phyloP scores from a whole-genome alignment of 2,888 invertebrate genomes.

The Ochlodes sylvanus region DNA sequence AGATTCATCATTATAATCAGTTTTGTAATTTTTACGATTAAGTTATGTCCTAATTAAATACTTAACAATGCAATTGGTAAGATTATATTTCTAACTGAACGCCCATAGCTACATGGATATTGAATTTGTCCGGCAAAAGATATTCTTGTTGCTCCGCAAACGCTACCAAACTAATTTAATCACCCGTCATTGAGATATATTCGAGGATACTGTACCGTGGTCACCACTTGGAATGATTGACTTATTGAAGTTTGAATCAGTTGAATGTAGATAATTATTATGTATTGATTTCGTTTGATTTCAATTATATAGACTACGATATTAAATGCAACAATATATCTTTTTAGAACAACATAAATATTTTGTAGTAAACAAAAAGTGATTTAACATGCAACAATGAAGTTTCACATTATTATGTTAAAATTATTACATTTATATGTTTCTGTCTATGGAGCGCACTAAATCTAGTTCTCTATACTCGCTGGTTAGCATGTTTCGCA shows the following conservation, averaged over 20 bases:
- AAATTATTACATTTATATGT: neutral
- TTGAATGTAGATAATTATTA: neutral
- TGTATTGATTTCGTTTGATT: neutral
- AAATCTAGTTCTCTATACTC: conserved; percentile 14
- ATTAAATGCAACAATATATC: conserved; percentile 10
- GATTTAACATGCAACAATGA: conserved; percentile 1
- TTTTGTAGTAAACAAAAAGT: neutral
- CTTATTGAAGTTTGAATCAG: too few relatives aligned
- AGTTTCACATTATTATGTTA: neutral
- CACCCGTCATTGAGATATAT: neutral
- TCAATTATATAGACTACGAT: neutral
- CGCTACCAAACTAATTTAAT: neutral
- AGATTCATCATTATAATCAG: neutral
- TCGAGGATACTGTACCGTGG: neutral
- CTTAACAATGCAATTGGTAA: neutral
- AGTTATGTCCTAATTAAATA: neutral
- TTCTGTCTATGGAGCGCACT: neutral
- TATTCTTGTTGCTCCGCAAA: neutral
- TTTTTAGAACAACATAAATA: neutral
- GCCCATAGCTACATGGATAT: neutral
- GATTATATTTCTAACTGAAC: neutral
- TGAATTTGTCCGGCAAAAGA: neutral
- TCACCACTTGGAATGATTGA: neutral
- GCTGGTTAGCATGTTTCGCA: conserved; percentile 8
- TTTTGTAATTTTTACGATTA: too few relatives aligned